Percentiles rank a stretch among this genome's conserved stretches.
Evolutionary conservation across 2,888 invertebrate species (phyloP).

Genomic region (Luffia ferchaultella): DNA sequence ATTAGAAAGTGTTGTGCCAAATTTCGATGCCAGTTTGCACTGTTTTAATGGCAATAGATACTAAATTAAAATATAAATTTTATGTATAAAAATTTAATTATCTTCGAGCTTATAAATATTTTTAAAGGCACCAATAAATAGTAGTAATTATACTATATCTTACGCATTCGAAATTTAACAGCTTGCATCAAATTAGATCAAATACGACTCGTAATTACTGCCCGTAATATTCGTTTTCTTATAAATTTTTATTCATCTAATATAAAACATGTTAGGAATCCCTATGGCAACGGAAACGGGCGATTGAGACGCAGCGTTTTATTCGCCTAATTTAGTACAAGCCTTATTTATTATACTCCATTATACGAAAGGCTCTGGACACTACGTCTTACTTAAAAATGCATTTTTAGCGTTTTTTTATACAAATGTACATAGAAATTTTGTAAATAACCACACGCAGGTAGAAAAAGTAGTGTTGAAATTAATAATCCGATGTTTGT

Average conservation of each 20-base stretch:
- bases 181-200: too few species aligned
- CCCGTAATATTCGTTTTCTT: too few species aligned
- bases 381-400: not conserved
- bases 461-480: slow-evolving; percentile 25
- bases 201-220: too few species aligned
- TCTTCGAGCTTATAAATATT: not conserved
- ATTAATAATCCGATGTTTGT: slow-evolving; percentile 3
- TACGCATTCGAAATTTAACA: too few species aligned
- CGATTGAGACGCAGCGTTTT: too few species aligned
- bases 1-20: slow-evolving; percentile 42
- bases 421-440: slow-evolving; percentile 27
- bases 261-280: too few species aligned
- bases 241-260: too few species aligned
- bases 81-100: not conserved
- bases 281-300: too few species aligned
- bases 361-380: too few species aligned
- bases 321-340: too few species aligned
- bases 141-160: not conserved
- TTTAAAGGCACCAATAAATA: not conserved
- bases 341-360: too few species aligned
- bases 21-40: slow-evolving; percentile 18
- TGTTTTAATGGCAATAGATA: not conserved
- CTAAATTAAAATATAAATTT: not conserved
- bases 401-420: not conserved
- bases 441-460: slow-evolving; percentile 44